Conservation (phyloP, 2,797 vertebrate species). For the Poeciliopsis paucimaculata region DNA sequence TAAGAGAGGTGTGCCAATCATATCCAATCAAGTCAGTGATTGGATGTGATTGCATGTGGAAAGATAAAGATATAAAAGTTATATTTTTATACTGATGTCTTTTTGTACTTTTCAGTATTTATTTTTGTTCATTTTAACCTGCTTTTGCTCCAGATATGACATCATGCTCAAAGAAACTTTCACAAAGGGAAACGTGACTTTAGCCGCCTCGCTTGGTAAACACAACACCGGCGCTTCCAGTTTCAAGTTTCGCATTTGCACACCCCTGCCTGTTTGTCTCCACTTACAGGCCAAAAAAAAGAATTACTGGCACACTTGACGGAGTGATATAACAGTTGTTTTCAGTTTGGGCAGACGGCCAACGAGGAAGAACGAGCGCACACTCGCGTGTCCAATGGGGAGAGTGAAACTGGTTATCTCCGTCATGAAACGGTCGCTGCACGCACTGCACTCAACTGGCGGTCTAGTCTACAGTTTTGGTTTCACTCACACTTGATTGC, state of each 20-base stretch:
- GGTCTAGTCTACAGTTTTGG: constrained; percentile 47
- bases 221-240: constrained; percentile 67
- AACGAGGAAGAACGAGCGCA: constrained; percentile 50
- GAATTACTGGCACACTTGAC: constrained; percentile 29
- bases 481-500: constrained; percentile 51
- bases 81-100: background rate
- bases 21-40: background rate
- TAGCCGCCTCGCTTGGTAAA: constrained; percentile 34
- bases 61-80: background rate
- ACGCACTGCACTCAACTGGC: constrained; percentile 24
- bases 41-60: background rate
- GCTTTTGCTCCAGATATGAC: constrained; percentile 39
- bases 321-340: constrained; percentile 56
- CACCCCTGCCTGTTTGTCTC: constrained; percentile 50
- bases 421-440: constrained; percentile 43
- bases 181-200: constrained; percentile 24
- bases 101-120: background rate
- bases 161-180: constrained; percentile 48
- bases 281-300: constrained; percentile 54
- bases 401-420: constrained; percentile 70
- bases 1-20: background rate
- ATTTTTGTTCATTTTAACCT: background rate
- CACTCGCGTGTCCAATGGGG: constrained; percentile 34
- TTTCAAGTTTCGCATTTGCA: constrained; percentile 59
- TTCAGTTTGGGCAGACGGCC: constrained; percentile 52